Evolutionary conservation across 1,140 invertebrate species (phyloP).

Genomic region (Pseudomyrmex pallidus): DNA sequence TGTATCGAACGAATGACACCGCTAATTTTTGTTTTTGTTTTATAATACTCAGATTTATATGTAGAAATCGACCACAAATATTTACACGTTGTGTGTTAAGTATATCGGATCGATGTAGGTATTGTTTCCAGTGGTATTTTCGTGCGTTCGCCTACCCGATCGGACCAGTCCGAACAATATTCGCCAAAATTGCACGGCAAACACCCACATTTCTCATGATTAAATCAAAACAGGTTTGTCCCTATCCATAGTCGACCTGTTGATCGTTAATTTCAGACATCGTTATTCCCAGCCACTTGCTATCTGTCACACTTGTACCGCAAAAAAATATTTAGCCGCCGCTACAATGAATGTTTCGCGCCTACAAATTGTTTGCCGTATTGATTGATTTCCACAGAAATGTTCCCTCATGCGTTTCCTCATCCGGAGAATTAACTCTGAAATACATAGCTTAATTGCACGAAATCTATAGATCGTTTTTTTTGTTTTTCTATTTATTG

Average conservation of each 20-base stretch:
- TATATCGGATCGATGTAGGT: neutral
- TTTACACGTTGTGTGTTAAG: neutral
- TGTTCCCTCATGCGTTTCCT: neutral
- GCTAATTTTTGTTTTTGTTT: too few species aligned
- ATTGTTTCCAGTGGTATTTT: neutral
- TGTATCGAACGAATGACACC: too few species aligned
- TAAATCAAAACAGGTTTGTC: conserved; percentile 57
- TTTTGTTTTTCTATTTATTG: too few species aligned
- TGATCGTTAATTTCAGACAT: conserved; percentile 43
- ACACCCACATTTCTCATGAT: conserved; percentile 47
- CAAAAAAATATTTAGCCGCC: conserved; percentile 26
- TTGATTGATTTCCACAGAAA: conserved; percentile 12
- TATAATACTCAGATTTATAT: neutral
- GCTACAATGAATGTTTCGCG: neutral
- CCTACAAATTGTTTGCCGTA: conserved; percentile 2
- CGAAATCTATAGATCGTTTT: conserved; percentile 8
- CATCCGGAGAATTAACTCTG: conserved; percentile 5
- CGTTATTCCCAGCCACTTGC: conserved; percentile 1
- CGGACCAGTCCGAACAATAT: conserved; percentile 8
- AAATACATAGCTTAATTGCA: neutral
- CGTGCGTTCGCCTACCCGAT: conserved; percentile 1
- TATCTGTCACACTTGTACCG: neutral
- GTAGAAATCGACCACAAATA: neutral
- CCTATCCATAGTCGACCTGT: conserved; percentile 48
- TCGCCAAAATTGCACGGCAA: conserved; percentile 36